Evolutionary conservation across 2,888 invertebrate species (phyloP).

Genomic region (Junonia oenone): DNA sequence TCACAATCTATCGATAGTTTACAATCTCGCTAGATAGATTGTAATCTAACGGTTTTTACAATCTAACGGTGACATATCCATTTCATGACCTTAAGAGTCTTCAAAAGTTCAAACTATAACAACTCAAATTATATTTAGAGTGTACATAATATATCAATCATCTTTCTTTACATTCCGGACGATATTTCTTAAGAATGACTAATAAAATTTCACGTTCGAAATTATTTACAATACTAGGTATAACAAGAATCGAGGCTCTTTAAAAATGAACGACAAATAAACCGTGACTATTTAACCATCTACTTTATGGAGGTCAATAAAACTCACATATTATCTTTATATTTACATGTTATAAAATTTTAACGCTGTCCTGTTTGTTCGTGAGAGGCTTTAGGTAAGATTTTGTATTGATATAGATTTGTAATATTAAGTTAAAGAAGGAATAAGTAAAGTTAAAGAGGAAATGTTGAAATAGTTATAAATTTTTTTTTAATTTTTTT

Average conservation of each 20-base stretch:
- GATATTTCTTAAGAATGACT: constrained; percentile 1
- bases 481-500: too few relatives aligned
- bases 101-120: not conserved
- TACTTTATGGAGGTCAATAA: constrained; percentile 52
- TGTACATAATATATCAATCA: not conserved
- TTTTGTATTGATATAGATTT: too few relatives aligned
- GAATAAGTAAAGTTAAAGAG: too few relatives aligned
- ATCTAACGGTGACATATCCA: too few relatives aligned
- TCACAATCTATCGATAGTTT: too few relatives aligned
- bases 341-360: not conserved
- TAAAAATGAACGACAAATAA: constrained; percentile 24
- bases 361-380: not conserved
- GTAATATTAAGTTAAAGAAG: too few relatives aligned
- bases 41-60: too few relatives aligned
- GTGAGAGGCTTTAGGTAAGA: not conserved
- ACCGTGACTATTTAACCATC: constrained; percentile 39
- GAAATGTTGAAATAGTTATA: too few relatives aligned
- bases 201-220: constrained; percentile 20
- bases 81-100: not conserved
- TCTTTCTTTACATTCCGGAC: not conserved
- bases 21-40: too few relatives aligned
- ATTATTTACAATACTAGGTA: constrained; percentile 26
- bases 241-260: constrained; percentile 21
- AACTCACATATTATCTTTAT: constrained; percentile 26
- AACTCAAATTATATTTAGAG: not conserved